Evolutionary conservation across 2,888 invertebrate genomes (phyloP), one percentile per base, ranked within the genome.

Genomic region (Cloeon dipterum): DNA sequence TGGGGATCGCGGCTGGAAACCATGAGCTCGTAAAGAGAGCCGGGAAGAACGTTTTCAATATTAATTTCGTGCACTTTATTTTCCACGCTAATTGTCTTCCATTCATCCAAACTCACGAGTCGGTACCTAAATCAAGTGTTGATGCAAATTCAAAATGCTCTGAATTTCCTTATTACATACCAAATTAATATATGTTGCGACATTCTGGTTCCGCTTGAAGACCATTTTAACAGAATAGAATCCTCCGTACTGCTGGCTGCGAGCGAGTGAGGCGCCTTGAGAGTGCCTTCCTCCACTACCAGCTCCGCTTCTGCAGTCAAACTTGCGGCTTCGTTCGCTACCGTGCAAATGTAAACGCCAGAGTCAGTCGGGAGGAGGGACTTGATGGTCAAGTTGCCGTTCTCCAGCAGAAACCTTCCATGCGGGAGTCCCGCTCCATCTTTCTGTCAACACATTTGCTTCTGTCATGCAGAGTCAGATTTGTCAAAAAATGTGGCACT

Each of bases 191-290:
- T 85, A 51, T 81, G 78, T 45, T 78, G 72, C 46, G 75, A 73
- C 13, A 73, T 69, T 13, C 77, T 70, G 45, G 74, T 69, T 51
- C 76, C 74, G 35, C 82, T 83, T 26, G 86, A 81, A 43, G 73
- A 64, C 91, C 89, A 91, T 26, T 70, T 66, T 19, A 91, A 58
- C 37, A 75, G 77, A 32, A 88, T 73, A 37, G 75, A 70, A 46
- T 66, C 66, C 42, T 65, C 62, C 1, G 72, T 68, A 37, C 79
- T 70, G 42, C 71, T 70, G 17, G 82, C 85, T 17, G 74, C 69
- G 32, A 93, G 65, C 59, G 83, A 79, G 57, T 81, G 76, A 1
- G 91, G 89, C 13, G 89, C 85, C 49, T 85, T 74, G n/a, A 88
- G 86, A 19, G 85, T 76, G 36, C 78, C 72, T 53, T 81, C 86